Evolutionary conservation across 2,797 vertebrate genomes (phyloP).

Genomic region (Neosilurus hyrtlii): DNA sequence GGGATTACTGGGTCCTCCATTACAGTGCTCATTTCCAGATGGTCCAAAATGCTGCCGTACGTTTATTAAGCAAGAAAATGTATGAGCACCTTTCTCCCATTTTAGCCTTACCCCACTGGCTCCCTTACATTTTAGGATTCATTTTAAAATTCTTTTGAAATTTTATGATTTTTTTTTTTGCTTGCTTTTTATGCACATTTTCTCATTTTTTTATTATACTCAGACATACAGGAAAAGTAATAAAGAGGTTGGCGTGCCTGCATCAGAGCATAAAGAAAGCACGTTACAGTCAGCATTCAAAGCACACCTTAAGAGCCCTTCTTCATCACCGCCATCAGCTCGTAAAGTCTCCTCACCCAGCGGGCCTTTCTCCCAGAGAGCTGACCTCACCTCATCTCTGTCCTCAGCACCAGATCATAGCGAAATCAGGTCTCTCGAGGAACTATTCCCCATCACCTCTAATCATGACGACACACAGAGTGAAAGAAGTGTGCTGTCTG

Average conservation of each 20-base stretch:
- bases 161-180: not conserved
- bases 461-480: constrained; percentile 59
- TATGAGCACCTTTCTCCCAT: no score
- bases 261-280: constrained; percentile 33
- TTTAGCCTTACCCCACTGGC: no score
- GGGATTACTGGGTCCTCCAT: no score
- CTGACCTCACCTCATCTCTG: constrained; percentile 40
- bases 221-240: constrained; percentile 58
- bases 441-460: constrained; percentile 59
- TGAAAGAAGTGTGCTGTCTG: constrained; percentile 63
- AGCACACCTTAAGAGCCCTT: not conserved
- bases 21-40: no score
- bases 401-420: constrained; percentile 59
- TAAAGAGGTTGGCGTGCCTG: constrained; percentile 25
- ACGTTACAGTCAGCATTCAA: constrained; percentile 28
- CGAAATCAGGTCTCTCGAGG: constrained; percentile 74
- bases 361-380: constrained; percentile 33
- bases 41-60: no score
- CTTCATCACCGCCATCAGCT: constrained; percentile 48
- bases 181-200: not conserved
- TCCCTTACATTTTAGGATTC: no score
- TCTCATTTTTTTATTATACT: not conserved
- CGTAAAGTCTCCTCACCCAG: constrained; percentile 21
- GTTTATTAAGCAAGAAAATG: no score
- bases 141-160: no score